A percentile compares a stretch with the other conserved stretches of the same genome.
phyloP scores from a whole-genome alignment of 2,888 invertebrate genomes.

The Meganola albula region DNA sequence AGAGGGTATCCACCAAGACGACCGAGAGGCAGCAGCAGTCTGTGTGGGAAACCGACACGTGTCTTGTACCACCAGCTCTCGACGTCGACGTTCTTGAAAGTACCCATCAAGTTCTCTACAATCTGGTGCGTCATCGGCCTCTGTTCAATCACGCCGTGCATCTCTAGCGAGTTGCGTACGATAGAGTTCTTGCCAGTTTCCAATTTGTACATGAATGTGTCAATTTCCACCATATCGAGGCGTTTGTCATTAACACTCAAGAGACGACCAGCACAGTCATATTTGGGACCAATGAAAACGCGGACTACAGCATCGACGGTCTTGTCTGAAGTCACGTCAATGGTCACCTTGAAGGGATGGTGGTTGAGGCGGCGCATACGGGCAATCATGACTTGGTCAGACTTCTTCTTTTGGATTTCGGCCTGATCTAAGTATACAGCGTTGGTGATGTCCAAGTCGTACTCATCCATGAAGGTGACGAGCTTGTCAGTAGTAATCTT shows the following conservation, averaged over 20 bases:
- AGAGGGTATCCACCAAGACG: slow-evolving; percentile 79
- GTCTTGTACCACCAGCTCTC: slow-evolving; percentile 75
- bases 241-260: slow-evolving; percentile 69
- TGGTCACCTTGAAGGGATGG: slow-evolving; percentile 79
- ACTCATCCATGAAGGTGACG: slow-evolving; percentile 83
- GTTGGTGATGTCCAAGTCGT: slow-evolving; percentile 81
- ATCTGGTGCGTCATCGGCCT: slow-evolving; percentile 62
- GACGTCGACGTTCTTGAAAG: slow-evolving; percentile 68
- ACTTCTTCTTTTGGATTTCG: slow-evolving; percentile 67
- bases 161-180: slow-evolving; percentile 82
- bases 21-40: slow-evolving; percentile 85
- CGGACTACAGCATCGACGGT: slow-evolving; percentile 79
- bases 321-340: slow-evolving; percentile 77
- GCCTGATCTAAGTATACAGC: slow-evolving; percentile 70
- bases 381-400: slow-evolving; percentile 70
- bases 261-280: slow-evolving; percentile 79
- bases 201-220: slow-evolving; percentile 79
- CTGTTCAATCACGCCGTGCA: slow-evolving; percentile 80
- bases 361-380: slow-evolving; percentile 81
- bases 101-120: slow-evolving; percentile 37
- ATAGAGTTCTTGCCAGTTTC: slow-evolving; percentile 82
- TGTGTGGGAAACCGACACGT: slow-evolving; percentile 81
- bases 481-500: slow-evolving; percentile 80
- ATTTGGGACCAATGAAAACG: slow-evolving; percentile 84
- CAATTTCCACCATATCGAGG: slow-evolving; percentile 64